phyloP scores from a whole-genome alignment of 2,888 invertebrate genomes.

The Protula sp. region DNA sequence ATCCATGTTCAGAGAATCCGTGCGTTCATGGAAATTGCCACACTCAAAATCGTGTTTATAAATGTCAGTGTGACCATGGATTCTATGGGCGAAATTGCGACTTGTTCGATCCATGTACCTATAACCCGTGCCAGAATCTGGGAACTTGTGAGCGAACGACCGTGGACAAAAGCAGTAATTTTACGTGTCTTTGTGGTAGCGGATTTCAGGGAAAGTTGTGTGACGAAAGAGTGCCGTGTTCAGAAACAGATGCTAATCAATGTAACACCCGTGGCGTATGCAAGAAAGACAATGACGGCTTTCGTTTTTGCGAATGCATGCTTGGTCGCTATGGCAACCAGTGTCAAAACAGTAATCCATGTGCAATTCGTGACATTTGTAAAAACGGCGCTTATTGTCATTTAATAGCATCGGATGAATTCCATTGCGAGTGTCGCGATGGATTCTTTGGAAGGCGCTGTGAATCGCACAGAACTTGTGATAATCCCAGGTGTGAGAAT shows the following conservation, averaged over 20 bases:
- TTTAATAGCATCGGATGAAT: slow-evolving; percentile 2
- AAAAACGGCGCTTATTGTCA: slow-evolving; percentile 14
- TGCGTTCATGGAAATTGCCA: slow-evolving; percentile 15
- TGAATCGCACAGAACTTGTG: slow-evolving; percentile 18
- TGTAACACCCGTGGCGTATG: slow-evolving; percentile 23
- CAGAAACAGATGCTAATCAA: slow-evolving; percentile 10
- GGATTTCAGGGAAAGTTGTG: slow-evolving; percentile 16
- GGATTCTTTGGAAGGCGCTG: slow-evolving; percentile 25
- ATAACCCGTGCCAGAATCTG: slow-evolving; percentile 14
- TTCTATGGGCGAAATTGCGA: background rate
- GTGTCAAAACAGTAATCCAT: slow-evolving; percentile 20
- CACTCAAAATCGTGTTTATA: background rate
- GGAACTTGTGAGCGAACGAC: slow-evolving; percentile 15
- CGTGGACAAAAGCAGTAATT: background rate
- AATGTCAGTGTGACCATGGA: background rate
- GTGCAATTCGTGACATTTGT: slow-evolving; percentile 11
- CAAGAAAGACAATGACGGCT: background rate
- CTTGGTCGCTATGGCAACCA: slow-evolving; percentile 18
- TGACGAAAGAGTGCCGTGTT: slow-evolving; percentile 17
- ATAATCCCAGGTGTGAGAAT: slow-evolving; percentile 7
- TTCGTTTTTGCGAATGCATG: slow-evolving; percentile 15
- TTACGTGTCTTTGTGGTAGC: slow-evolving; percentile 1
- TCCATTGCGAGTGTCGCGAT: slow-evolving; percentile 19
- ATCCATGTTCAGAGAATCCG: slow-evolving; percentile 20
- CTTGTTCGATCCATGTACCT: slow-evolving; percentile 15